Conservation (phyloP, 2,888 invertebrate genomes). For the Orchestes rusci region DNA sequence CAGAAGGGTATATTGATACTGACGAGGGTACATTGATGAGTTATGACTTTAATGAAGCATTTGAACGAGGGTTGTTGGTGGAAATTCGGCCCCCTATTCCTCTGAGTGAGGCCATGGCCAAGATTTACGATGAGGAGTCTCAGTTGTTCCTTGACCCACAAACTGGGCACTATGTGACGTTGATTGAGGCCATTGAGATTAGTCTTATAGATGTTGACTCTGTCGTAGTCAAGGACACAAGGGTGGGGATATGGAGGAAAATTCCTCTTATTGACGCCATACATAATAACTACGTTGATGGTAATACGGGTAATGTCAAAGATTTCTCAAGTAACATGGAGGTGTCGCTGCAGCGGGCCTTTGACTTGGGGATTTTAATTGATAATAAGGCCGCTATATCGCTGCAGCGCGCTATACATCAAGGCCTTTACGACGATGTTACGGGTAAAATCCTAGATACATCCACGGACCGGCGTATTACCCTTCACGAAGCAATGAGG, state of each 20-base stretch:
- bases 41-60: conserved; percentile 74
- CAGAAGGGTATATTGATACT: conserved; percentile 68
- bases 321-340: conserved; percentile 58
- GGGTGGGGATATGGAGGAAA: conserved; percentile 68
- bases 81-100: conserved; percentile 77
- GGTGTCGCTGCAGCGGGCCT: conserved; percentile 67
- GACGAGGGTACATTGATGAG: conserved; percentile 60
- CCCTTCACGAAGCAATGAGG: conserved; percentile 76
- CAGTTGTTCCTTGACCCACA: conserved; percentile 79
- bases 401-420: conserved; percentile 76
- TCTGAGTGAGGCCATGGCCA: conserved; percentile 72
- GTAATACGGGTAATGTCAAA: conserved; percentile 61
- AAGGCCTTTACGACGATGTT: conserved; percentile 75
- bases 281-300: conserved; percentile 66
- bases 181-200: conserved; percentile 74
- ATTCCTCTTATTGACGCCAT: conserved; percentile 74
- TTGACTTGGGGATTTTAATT: conserved; percentile 69
- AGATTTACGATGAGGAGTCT: conserved; percentile 70
- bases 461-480: conserved; percentile 67
- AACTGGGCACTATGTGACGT: conserved; percentile 66
- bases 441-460: conserved; percentile 80
- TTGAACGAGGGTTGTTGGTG: conserved; percentile 73
- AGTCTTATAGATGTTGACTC: conserved; percentile 79
- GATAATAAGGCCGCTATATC: conserved; percentile 78
- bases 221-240: conserved; percentile 72